Evolutionary conservation across 2,797 vertebrate genomes (phyloP), one percentile per base, ranked within the genome.

Genomic region (Hydrocynus forskahlii): DNA sequence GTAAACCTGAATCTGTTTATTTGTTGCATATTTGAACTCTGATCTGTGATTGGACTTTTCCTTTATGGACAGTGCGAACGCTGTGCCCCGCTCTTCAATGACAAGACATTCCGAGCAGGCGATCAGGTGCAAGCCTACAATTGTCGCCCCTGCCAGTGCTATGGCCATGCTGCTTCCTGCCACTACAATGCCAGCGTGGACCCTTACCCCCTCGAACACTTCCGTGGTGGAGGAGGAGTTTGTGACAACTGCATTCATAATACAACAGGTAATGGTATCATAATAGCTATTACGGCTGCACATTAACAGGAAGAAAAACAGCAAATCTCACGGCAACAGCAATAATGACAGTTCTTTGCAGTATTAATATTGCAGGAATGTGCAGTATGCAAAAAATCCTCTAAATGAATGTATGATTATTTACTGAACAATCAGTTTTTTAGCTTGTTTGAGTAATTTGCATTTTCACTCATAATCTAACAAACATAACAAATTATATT

Each of bases 61-160:
- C 50, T 83, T 79, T 79, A 16, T 17, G 86, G 85, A 75, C 89
- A 98, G 97, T 98, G 97, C 43, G 92, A 96, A 40, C 92, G 2
- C 17, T 99, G 97, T 83, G 88, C 90, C n/a, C 93, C 95, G 0
- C 93, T 98, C 73, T 96, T 95, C 91, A 97, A 96, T 1, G 95
- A 97, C 91, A 99, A 99, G 88, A 94, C 95, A 13, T 98, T 98
- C 89, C 93, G 76, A 86, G 90, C 92, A 78, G 96, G 97, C 82
- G 94, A 97, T 87, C 95, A 95, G 80, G 89, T 93, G 60, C 94
- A 95, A 10, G 93, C 94, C 7, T 95, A 96, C 88, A 95, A 91
- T 80, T 98, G 97, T 86, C 95, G 95, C 75, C 92, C 93, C 29
- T 97, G 97, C 87, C 94, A 93, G 21, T 98, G 97, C 87, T 88